Base-by-base conservation (phyloP, 2,888 invertebrate genomes). In the Antheraea yamamai region DNA sequence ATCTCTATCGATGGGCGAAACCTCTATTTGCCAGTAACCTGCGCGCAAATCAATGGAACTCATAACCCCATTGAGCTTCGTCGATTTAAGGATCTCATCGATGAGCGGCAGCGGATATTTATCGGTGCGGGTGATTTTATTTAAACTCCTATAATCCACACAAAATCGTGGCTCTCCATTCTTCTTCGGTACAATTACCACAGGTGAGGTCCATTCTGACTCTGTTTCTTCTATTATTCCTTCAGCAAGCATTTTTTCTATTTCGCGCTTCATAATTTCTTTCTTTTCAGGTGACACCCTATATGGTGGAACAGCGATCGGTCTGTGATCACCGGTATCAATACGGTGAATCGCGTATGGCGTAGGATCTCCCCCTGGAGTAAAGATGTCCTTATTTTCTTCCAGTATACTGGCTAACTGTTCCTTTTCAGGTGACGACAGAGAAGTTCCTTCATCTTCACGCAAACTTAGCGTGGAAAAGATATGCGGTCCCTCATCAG, bases 11-110 rank as follows among this genome's bases (percentile, higher is more conserved):
- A 77, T 77, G 4, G 76, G 76, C 1, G 73, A 51, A 0, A 83
- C 78, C 6, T 18, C 72, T 1, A 81, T 78, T 70, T 85, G 83
- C 68, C 78, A 82, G 66, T 82, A 84, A 0, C 82, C 82, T 18
- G 81, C 77, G 12, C 75, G 74, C 0, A 84, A 72, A 73, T 85
- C 83, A 0, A 80, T 61, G 0, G 77, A 76, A 0, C 81, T 79
- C 83, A 83, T 86, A 83, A 30, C 20, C 4, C 35, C 35, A 4
- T 35, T 35, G 35, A 35, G 35, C 35, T 35, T 35, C 2, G 35
- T 35, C 35, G 35, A 35, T 35, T 35, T 35, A 35, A 35, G 2
- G 35, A 35, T 35, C 35, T 35, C 35, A 35, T 35, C 35, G 35
- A 35, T 35, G 35, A 35, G 35, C 35, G 35, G 35, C 35, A 35